Conservation (phyloP, 2,888 invertebrate genomes). For the Stenichneumon culpator region DNA sequence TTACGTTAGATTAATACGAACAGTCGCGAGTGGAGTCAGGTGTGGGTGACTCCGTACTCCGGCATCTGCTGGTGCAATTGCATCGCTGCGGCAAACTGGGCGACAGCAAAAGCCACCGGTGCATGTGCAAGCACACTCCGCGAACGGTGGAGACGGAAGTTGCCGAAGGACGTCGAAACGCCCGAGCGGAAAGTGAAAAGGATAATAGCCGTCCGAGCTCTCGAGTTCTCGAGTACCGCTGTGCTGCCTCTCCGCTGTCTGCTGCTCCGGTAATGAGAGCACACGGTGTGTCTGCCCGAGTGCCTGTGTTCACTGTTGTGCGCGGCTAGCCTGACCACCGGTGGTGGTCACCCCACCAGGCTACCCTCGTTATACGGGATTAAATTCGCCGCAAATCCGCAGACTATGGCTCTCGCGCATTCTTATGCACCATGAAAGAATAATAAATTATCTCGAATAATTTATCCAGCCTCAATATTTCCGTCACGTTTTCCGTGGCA, state of each 20-base stretch:
- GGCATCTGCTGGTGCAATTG: conserved; percentile 58
- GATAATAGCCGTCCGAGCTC: conserved; percentile 54
- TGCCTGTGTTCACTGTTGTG: background rate
- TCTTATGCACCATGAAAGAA: conserved; percentile 48
- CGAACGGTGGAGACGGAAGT: conserved; percentile 75
- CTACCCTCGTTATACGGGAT: conserved; percentile 58
- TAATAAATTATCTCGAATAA: conserved; percentile 20
- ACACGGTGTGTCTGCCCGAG: conserved; percentile 38
- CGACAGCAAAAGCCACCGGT: background rate
- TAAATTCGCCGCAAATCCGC: conserved; percentile 42
- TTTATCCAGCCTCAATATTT: conserved; percentile 6
- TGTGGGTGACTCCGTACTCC: conserved; percentile 71
- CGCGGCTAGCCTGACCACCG: conserved; percentile 46
- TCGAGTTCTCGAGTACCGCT: background rate
- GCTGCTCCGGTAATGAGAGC: conserved; percentile 68
- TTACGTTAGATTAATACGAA: conserved; percentile 11
- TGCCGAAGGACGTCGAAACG: conserved; percentile 71
- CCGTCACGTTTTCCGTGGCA: background rate
- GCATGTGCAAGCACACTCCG: conserved; percentile 18
- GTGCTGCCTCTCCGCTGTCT: background rate
- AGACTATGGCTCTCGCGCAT: conserved; percentile 26
- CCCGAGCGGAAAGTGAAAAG: conserved; percentile 78
- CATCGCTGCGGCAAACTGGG: conserved; percentile 13
- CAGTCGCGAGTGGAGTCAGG: conserved; percentile 60
- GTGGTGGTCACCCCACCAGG: conserved; percentile 10